These are phyloP conservation scores for Halocynthia roretzi DNA, from an alignment of 23 tunicate species.

Conservation along the genomic window DNA sequence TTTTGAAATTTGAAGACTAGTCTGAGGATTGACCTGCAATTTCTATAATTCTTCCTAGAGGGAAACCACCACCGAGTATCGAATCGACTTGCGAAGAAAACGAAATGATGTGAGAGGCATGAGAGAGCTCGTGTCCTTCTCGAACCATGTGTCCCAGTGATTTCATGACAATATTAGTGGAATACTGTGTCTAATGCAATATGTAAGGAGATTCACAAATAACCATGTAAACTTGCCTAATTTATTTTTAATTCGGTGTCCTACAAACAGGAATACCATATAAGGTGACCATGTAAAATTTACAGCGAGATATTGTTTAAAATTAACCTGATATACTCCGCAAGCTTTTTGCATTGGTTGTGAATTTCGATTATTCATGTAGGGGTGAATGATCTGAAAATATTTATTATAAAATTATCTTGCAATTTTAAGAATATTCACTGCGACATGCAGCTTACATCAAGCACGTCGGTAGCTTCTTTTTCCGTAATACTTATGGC, in stretches of 20 bases:
- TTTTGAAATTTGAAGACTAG: background rate
- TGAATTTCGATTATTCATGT: background rate
- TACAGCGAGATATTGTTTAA: no score
- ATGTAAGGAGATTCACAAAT: no score
- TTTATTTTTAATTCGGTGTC: no score
- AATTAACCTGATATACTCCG: background rate
- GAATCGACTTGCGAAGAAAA: constrained; percentile 29
- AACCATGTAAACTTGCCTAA: no score
- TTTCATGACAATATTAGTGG: constrained; percentile 12
- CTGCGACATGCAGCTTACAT: background rate
- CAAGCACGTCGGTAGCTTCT: background rate
- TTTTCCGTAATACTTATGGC: background rate
- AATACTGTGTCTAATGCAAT: background rate
- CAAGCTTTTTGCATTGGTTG: background rate
- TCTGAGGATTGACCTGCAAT: constrained; percentile 21
- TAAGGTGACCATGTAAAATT: no score
- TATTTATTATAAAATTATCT: no score
- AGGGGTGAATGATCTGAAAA: background rate
- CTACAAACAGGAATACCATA: no score
- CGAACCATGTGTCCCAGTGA: constrained; percentile 2
- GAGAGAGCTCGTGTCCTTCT: background rate
- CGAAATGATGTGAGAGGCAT: constrained; percentile 17
- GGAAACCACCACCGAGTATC: constrained; percentile 51
- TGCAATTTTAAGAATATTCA: background rate
- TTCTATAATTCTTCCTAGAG: constrained; percentile 30